Evolutionary conservation across 2,888 invertebrate species (phyloP).

Genomic region (Caenorhabditis doughertyi): DNA sequence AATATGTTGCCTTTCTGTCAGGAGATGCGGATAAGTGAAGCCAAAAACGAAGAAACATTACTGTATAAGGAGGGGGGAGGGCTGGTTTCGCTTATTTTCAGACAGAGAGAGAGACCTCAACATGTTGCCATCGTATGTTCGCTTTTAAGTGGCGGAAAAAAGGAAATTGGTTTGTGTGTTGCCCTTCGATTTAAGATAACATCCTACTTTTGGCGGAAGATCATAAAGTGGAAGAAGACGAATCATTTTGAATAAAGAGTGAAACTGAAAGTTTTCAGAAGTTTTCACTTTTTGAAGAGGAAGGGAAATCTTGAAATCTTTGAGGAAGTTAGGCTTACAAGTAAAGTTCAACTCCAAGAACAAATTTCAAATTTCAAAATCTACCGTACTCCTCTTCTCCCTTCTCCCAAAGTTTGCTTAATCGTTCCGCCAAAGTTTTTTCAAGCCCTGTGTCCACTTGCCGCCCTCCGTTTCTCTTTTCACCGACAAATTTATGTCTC

Average conservation of each 20-base stretch:
- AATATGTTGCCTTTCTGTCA: slow-evolving; percentile 52
- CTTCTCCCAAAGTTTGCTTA: slow-evolving; percentile 31
- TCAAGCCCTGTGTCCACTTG: slow-evolving; percentile 18
- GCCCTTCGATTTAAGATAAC: slow-evolving; percentile 37
- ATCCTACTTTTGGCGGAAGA: neutral
- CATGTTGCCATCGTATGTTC: slow-evolving; percentile 49
- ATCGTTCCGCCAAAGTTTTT: slow-evolving; percentile 39
- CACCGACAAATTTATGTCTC: slow-evolving; percentile 40
- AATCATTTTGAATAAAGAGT: neutral
- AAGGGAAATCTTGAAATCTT: no score
- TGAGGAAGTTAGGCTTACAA: no score
- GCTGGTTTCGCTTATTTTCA: slow-evolving; percentile 54
- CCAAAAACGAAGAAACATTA: slow-evolving; percentile 46
- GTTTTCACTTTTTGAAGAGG: neutral
- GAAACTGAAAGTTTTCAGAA: no score
- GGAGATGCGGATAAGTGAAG: slow-evolving; percentile 58
- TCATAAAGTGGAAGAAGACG: neutral
- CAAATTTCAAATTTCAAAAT: slow-evolving; percentile 15
- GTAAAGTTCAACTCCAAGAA: neutral
- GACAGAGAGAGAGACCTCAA: slow-evolving; percentile 6
- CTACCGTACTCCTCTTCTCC: slow-evolving; percentile 33
- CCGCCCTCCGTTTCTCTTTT: neutral
- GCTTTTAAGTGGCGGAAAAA: slow-evolving; percentile 54
- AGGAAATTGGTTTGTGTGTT: slow-evolving; percentile 22
- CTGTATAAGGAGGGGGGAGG: slow-evolving; percentile 40